Percentiles rank a stretch among this genome's conserved stretches.
Evolutionary conservation across 2,113 vertebrate genomes (phyloP).

Genomic region (Ptilorrhoa leucosticta): DNA sequence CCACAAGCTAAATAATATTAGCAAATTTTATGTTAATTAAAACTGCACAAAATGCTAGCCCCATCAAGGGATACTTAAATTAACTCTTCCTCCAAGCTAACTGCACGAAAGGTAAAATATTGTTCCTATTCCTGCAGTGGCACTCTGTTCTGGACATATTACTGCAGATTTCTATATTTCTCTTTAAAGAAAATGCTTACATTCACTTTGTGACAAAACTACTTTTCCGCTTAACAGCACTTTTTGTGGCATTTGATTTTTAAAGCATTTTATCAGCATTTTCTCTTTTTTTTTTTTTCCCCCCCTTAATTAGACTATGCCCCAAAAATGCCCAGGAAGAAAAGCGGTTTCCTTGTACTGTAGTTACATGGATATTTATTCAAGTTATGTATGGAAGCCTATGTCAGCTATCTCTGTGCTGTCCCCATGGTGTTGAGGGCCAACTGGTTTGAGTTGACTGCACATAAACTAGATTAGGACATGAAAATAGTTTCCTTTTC

Average conservation of each 20-base stretch:
- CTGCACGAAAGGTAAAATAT: not conserved
- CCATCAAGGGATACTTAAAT: not conserved
- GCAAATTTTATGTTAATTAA: slow-evolving; percentile 17
- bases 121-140: not conserved
- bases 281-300: not conserved
- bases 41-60: not conserved
- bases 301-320: not conserved
- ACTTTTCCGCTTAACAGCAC: not conserved
- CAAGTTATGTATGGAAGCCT: not conserved
- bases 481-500: not conserved
- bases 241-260: not conserved
- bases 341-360: not conserved
- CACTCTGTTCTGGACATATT: not conserved
- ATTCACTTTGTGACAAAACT: not conserved
- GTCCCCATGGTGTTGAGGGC: not conserved
- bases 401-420: not conserved
- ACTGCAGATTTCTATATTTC: not conserved
- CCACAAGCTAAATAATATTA: not conserved
- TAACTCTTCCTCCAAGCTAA: not conserved
- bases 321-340: not conserved
- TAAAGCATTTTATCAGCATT: not conserved
- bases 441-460: not conserved
- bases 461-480: not conserved
- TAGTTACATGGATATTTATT: not conserved
- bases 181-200: slow-evolving; percentile 30